Base-by-base conservation (phyloP, 2,888 invertebrate species). In the Tachina grossa region DNA sequence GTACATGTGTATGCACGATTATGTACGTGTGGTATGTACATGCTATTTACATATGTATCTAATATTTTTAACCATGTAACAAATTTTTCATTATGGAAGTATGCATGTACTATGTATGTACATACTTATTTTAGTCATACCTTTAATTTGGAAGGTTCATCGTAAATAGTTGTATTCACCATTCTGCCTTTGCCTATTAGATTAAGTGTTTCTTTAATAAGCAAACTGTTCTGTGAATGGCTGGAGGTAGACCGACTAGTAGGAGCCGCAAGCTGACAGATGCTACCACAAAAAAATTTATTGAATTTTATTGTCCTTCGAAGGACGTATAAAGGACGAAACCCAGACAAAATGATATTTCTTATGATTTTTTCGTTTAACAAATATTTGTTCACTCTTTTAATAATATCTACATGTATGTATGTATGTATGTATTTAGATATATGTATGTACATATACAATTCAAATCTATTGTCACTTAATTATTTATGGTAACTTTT, bases 151-250 rank as follows among this genome's bases (percentile, higher is more conserved):
- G 92, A 91, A 49, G 85, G 86, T 86, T 90, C 91, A 85, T 92
- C 92, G 86, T 90, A 92, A 83, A 89, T 89, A 72, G 92, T 89
- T 87, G 90, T 89, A 88, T 92, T 91, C 81, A 92, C 92, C 92
- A 92, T 92, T 90, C 76, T 84, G 75, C 22, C 69, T 61, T 68
- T 55, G 53, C 51, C 59, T 72, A 53, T 82, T 31, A 53, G 16
- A 57, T 14, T 63, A 49, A 13, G 9, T 22, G 31, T 78, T 59
- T 43, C 31, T 78, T 72, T 53, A 61, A 57, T 72, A 49, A 80
- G 16, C 16, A 80, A 79, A 76, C 69, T 83, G 74, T 57, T 53
- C 10, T 55, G 59, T 82, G 55, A 61, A 68, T 39, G 55, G 19
- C 14, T 75, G 13, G 31, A 55, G 31, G 10, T 55, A 68, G 22